phyloP scores from a whole-genome alignment of 2,113 vertebrate species.

The Sardina pilchardus region DNA sequence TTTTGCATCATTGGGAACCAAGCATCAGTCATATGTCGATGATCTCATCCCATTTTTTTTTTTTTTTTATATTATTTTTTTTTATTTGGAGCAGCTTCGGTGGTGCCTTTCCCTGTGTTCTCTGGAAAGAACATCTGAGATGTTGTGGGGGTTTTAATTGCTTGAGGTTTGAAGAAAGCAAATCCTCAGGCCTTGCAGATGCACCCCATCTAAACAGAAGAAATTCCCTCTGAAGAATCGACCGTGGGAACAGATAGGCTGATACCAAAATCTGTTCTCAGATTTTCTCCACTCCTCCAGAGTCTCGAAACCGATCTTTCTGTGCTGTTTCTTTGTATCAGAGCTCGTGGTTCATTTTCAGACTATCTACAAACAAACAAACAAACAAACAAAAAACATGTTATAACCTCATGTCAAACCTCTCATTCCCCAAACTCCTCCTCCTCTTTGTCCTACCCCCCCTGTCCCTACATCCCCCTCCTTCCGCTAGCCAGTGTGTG shows the following conservation, averaged over 20 bases:
- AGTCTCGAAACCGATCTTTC: neutral
- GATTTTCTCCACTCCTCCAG: neutral
- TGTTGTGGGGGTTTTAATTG: neutral
- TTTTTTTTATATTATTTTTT: too few species aligned
- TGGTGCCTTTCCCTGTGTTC: neutral
- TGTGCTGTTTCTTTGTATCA: neutral
- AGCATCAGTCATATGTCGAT: neutral
- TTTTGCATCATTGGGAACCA: conserved; percentile 1
- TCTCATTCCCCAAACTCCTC: neutral
- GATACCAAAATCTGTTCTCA: neutral
- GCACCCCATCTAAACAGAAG: neutral
- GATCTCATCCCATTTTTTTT: neutral
- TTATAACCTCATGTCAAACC: neutral
- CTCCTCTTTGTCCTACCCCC: neutral
- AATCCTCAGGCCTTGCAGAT: neutral
- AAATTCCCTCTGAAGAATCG: neutral
- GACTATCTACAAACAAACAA: neutral
- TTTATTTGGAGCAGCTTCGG: neutral
- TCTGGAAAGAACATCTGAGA: conserved; percentile 7
- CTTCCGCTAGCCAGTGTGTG: conserved; percentile 21
- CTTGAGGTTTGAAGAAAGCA: neutral
- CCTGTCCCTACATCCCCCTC: neutral
- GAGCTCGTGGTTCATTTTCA: too few species aligned
- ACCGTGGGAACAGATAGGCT: neutral
- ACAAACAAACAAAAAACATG: neutral